Evolutionary conservation across 2,797 vertebrate species (phyloP).

Genomic region (Myotis daubentonii): DNA sequence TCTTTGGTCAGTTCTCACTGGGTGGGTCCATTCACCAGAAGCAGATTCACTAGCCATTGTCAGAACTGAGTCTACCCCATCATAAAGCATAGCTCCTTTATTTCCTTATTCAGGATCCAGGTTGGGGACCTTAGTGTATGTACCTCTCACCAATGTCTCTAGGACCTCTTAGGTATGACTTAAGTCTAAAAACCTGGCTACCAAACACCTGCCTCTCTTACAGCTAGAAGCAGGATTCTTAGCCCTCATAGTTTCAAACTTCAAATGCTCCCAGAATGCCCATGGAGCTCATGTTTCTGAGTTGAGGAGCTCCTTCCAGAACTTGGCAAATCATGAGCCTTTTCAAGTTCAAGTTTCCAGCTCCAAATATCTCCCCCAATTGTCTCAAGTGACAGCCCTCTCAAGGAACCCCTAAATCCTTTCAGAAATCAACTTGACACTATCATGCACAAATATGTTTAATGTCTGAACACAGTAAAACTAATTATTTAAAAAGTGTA

Average conservation of each 20-base stretch:
- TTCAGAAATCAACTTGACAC: neutral
- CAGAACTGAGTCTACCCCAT: neutral
- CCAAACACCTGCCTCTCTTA: neutral
- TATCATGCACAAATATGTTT: neutral
- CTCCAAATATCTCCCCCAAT: neutral
- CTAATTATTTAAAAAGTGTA: neutral
- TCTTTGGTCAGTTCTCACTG: neutral
- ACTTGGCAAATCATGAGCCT: neutral
- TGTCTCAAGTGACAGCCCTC: neutral
- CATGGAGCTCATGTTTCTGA: neutral
- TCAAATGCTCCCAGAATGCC: neutral
- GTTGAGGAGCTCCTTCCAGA: neutral
- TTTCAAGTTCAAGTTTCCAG: conserved; percentile 24
- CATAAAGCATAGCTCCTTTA: neutral
- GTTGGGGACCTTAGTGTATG: neutral
- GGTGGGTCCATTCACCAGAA: neutral
- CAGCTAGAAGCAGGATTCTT: neutral
- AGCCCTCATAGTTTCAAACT: neutral
- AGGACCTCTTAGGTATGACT: neutral
- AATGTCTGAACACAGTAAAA: neutral
- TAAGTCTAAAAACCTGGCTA: neutral
- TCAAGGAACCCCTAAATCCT: neutral
- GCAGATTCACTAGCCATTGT: neutral
- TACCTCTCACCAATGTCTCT: neutral
- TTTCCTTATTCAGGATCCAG: neutral